phyloP scores from a whole-genome alignment of 2,113 vertebrate species.

The Geococcyx californianus region DNA sequence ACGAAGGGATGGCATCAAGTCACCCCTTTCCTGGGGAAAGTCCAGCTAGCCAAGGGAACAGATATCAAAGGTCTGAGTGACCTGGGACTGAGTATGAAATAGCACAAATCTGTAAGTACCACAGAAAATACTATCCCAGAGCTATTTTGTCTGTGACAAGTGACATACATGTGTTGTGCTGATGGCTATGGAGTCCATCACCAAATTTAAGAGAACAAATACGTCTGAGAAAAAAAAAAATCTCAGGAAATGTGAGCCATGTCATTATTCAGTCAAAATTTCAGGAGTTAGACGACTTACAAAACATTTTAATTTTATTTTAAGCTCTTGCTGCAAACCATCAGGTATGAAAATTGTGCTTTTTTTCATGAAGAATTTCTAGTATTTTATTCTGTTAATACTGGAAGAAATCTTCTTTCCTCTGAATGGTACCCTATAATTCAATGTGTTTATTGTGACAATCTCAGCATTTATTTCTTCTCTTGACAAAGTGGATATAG shows the following conservation, averaged over 20 bases:
- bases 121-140: neutral
- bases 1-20: neutral
- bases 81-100: neutral
- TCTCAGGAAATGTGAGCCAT: neutral
- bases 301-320: neutral
- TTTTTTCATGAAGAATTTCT: neutral
- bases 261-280: neutral
- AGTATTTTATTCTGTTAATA: neutral
- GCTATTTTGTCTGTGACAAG: neutral
- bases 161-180: neutral
- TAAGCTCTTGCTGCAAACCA: neutral
- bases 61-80: neutral
- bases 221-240: neutral
- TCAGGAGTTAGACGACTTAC: neutral
- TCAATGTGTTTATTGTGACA: neutral
- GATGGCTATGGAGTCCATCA: neutral
- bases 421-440: neutral
- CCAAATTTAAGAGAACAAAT: neutral
- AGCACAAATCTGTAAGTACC: neutral
- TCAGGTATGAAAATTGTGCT: neutral
- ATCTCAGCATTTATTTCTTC: neutral
- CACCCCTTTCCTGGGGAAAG: neutral
- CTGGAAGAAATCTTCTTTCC: neutral
- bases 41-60: neutral
- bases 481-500: neutral